Base-by-base conservation (phyloP, 1,140 invertebrate genomes). In the Megalonaias nervosa region DNA sequence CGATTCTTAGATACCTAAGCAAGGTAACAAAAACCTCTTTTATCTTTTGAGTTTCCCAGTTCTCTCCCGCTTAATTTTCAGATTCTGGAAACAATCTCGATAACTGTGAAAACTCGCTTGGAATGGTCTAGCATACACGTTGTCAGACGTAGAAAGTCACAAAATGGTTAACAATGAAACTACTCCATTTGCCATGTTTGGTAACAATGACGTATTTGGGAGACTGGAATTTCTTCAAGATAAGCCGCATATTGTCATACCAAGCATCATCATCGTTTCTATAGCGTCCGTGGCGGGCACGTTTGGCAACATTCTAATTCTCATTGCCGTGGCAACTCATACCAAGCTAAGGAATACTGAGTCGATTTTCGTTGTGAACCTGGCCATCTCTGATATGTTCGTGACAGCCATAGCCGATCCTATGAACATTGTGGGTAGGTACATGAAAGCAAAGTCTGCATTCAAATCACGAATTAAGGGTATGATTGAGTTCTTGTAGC, bases 361-460 rank as follows among this genome's bases (percentile, higher is more conserved):
- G 48, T 74, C 80, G 4, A 74, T 84, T 55, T 80, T 80, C 75
- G 74, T 77, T 48, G 72, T 77, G 2, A 83, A 81, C 67, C 23
- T 84, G 55, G 79, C 80, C 26, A 48, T 74, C n/a, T 77, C 74
- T 19, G 79, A 81, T 57, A 57, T 83, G n/a, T 81, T 72, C 48
- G 82, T 81, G 14, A 81, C 79, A 13, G 16, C 71, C 16, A 17
- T 81, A 1, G 79, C 77, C 2, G 77, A 80, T 57, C 75, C 74
- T 4, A 81, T 81, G 38, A 83, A 75, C 55, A 70, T 81, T 65
- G 55, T 79, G 57, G 79, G 78, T 81, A 74, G 71, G 79, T 68
- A 67, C 11, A 5, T 65, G 12, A 15, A 65, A 65, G 9, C 38
- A 48, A 48, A 6, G 11, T 48, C 38, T 48, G 38, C 0, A 48